Base-by-base conservation (phyloP, 2,888 invertebrate species). In the Amiota minor region DNA sequence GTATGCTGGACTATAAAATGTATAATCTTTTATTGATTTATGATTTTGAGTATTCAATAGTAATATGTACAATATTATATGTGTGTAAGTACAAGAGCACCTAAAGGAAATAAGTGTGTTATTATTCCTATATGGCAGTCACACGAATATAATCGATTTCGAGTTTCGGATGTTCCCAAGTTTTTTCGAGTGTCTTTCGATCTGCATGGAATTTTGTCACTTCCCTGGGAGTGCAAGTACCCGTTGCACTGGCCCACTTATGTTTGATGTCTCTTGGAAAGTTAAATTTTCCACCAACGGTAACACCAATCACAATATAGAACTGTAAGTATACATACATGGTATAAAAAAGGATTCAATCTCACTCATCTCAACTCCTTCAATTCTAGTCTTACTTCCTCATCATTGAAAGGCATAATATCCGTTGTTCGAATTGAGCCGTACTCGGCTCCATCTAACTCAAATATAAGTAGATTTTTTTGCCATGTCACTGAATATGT, bases 81-180 rank as follows among this genome's bases (percentile, higher is more conserved):
- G n/a, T n/a, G 1, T 50, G 11, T 1, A 1, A 2, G 11, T 14
- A 50, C 12, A n/a, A 8, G 1, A 11, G 11, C 6, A n/a, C 1
- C 9, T 11, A 1, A 8, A 11, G 53, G 14, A 11, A 53, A 53
- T n/a, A 53, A 10, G 53, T 53, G 6, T 11, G 14, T 12, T 59
- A 50, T 14, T 20, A 75, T 45, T 65, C 53, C 53, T 53, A 10
- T 53, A 55, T 73, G n/a, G 75, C 61, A 53, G 68, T 78, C 11
- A 80, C 75, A 0, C 65, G 69, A 6, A 80, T 56, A 53, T 72
- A 70, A 2, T 80, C 78, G 12, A 79, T 50, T 9, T 61, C 20
- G 9, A 80, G 71, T 46, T n/a, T 71, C 9, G 79, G 75, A 10
- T 72, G 70, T 9, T 0, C 0, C 79, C 80, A 79, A 0, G 16